A percentile compares a stretch with the other conserved stretches of the same genome.
phyloP scores from a whole-genome alignment of 2,888 invertebrate genomes.

The Apomyelois bistriatella region DNA sequence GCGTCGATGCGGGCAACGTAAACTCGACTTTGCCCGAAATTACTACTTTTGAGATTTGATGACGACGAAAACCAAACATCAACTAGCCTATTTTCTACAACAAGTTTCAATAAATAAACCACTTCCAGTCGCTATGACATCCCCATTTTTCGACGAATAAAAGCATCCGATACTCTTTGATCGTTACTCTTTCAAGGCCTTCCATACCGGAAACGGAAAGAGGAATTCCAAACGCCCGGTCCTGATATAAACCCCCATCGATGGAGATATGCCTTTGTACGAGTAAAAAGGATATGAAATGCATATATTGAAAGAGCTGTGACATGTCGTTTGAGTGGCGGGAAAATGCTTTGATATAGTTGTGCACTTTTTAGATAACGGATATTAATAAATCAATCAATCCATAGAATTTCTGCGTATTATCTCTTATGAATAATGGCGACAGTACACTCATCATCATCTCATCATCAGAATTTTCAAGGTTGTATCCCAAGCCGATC shows the following conservation, averaged over 20 bases:
- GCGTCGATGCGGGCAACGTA: too few relatives aligned
- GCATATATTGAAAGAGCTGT: not conserved
- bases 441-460: too few relatives aligned
- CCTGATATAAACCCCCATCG: not conserved
- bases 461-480: too few relatives aligned
- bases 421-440: too few relatives aligned
- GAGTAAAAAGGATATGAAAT: not conserved
- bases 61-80: too few relatives aligned
- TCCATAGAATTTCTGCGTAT: too few relatives aligned
- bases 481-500: too few relatives aligned
- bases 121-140: too few relatives aligned
- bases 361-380: not conserved
- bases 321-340: not conserved
- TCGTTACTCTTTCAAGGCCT: conserved; percentile 1
- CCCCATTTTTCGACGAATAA: not conserved
- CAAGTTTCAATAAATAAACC: too few relatives aligned
- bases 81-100: too few relatives aligned
- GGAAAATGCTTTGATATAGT: not conserved
- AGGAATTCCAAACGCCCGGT: not conserved
- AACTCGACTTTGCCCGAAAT: too few relatives aligned
- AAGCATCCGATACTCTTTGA: conserved; percentile 7
- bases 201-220: not conserved
- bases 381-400: not conserved
- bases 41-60: too few relatives aligned
- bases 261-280: not conserved